Conservation (phyloP, 2,888 invertebrate species). For the Euclidia mi region DNA sequence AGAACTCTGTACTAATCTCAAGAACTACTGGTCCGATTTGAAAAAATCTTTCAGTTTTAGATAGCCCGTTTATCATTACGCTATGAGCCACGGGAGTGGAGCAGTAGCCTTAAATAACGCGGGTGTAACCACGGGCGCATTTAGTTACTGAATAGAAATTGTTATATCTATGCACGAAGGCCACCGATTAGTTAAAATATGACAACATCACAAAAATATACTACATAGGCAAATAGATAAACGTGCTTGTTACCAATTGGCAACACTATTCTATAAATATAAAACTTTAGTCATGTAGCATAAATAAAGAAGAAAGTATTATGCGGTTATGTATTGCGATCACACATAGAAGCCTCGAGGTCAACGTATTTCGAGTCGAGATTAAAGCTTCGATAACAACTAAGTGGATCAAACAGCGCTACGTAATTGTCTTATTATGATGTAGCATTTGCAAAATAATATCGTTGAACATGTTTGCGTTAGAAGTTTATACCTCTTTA, state of each 20-base stretch:
- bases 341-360: constrained; percentile 45
- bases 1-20: no score
- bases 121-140: no score
- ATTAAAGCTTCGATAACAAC: constrained; percentile 58
- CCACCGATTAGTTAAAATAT: no score
- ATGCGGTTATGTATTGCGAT: constrained; percentile 43
- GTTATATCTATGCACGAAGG: no score
- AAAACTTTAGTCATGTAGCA: constrained; percentile 18
- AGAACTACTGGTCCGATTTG: no score
- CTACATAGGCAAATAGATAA: neutral
- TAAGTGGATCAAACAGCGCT: constrained; percentile 55
- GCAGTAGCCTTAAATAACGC: no score
- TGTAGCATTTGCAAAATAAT: constrained; percentile 56
- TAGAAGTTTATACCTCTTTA: constrained; percentile 40
- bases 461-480: constrained; percentile 41
- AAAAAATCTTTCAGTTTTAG: no score
- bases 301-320: constrained; percentile 44
- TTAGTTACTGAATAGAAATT: no score
- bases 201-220: no score
- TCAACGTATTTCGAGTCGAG: constrained; percentile 55
- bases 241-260: neutral
- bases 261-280: constrained; percentile 2
- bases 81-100: no score
- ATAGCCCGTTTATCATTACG: no score
- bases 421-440: constrained; percentile 61